phyloP scores from a whole-genome alignment of 2,797 vertebrate species.

The Sebastes dallii region DNA sequence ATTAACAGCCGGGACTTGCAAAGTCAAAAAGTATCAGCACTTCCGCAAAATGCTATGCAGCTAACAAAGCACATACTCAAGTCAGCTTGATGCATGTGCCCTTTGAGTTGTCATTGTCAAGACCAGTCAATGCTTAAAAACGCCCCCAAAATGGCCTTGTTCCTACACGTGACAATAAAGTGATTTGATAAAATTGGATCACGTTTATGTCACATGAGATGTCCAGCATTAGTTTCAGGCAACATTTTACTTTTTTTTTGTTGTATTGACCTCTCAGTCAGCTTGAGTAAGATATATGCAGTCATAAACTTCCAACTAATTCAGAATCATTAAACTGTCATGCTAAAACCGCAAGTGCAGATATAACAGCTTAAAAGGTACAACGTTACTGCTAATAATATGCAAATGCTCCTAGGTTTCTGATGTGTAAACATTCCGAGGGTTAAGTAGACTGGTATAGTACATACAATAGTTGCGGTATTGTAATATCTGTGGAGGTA shows the following conservation, averaged over 20 bases:
- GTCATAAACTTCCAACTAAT: constrained; percentile 11
- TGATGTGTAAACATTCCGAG: constrained; percentile 69
- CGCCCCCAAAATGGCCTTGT: constrained; percentile 46
- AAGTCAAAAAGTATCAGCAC: constrained; percentile 32
- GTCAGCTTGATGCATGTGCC: constrained; percentile 67
- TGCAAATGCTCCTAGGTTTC: constrained; percentile 34
- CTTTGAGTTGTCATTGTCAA: constrained; percentile 10
- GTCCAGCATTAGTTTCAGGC: constrained; percentile 61
- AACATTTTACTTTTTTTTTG: constrained; percentile 31
- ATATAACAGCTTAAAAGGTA: constrained; percentile 18
- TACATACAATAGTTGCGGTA: constrained; percentile 37
- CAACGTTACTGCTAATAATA: constrained; percentile 23
- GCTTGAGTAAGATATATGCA: constrained; percentile 32
- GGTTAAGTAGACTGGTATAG: constrained; percentile 52
- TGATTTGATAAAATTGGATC: constrained; percentile 46
- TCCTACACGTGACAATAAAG: constrained; percentile 51
- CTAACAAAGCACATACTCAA: constrained; percentile 66
- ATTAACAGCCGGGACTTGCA: constrained; percentile 14
- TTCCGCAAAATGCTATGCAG: constrained; percentile 25
- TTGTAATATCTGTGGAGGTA: constrained; percentile 58
- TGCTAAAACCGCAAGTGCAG: constrained; percentile 32
- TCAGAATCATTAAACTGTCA: constrained; percentile 1
- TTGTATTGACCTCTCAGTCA: constrained; percentile 35
- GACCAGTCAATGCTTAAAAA: constrained; percentile 16
- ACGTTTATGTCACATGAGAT: constrained; percentile 41